A percentile compares a stretch with the other conserved stretches of the same genome.
Evolutionary conservation across 2,797 vertebrate genomes (phyloP).

Genomic region (Scolopax rusticola): DNA sequence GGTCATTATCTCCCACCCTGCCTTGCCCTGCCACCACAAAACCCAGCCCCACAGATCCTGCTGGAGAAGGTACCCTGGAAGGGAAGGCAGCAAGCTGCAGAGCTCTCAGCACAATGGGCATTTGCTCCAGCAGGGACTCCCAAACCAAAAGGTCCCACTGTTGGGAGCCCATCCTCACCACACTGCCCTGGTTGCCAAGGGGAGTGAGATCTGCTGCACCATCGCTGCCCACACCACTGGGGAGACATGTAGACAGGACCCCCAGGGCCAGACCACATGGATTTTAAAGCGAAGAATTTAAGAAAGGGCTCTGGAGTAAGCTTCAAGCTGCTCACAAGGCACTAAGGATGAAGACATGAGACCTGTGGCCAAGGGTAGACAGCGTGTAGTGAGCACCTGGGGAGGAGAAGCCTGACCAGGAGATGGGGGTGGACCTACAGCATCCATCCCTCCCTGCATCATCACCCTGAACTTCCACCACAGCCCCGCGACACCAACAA

Average conservation of each 20-base stretch:
- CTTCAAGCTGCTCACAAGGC: not conserved
- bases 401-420: not conserved
- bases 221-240: accelerated
- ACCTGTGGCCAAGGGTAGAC: not conserved
- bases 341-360: not conserved
- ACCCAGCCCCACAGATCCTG: not conserved
- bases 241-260: not conserved
- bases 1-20: not conserved
- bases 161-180: not conserved
- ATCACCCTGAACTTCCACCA: not conserved
- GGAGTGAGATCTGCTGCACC: not conserved
- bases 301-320: not conserved
- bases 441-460: not conserved
- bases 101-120: not conserved
- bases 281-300: not conserved
- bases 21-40: not conserved
- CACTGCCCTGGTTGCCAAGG: accelerated
- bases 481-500: not conserved
- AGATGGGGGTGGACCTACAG: not conserved
- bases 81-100: not conserved
- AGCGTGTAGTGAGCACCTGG: not conserved
- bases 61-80: not conserved
- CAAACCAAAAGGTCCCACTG: not conserved
- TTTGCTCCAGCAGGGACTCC: not conserved
- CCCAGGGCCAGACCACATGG: not conserved